Evolutionary conservation across 1,140 invertebrate species (phyloP).

Genomic region (Rhagoletis pomonella): DNA sequence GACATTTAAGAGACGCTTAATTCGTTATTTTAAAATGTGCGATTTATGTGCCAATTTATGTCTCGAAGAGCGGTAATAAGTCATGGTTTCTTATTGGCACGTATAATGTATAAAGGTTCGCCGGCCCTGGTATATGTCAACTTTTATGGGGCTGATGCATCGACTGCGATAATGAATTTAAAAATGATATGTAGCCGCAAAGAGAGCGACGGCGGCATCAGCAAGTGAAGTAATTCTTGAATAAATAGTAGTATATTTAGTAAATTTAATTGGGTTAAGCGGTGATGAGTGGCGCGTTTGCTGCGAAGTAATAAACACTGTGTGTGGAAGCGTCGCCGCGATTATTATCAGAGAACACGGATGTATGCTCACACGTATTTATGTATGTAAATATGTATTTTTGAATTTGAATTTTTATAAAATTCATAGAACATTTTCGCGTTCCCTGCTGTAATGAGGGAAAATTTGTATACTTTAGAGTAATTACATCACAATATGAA

Average conservation of each 20-base stretch:
- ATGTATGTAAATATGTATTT: background rate
- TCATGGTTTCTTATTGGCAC: too few species aligned
- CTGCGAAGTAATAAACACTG: background rate
- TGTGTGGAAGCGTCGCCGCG: background rate
- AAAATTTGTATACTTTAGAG: too few species aligned
- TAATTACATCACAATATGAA: too few species aligned
- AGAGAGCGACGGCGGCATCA: background rate
- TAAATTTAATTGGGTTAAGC: slow-evolving; percentile 17
- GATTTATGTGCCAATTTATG: too few species aligned
- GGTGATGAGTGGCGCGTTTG: background rate
- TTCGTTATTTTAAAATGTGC: too few species aligned
- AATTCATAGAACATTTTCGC: too few species aligned
- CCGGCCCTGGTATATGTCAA: too few species aligned
- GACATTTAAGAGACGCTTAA: too few species aligned
- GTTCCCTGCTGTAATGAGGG: too few species aligned
- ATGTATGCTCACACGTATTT: background rate
- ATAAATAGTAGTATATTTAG: background rate
- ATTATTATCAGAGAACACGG: too few species aligned
- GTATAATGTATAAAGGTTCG: too few species aligned
- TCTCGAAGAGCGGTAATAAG: too few species aligned
- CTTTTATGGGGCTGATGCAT: background rate
- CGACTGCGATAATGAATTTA: slow-evolving; percentile 16
- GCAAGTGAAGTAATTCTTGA: background rate
- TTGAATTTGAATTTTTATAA: background rate
- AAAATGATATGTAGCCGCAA: background rate